A percentile compares a stretch with the other conserved stretches of the same genome.
phyloP scores from a whole-genome alignment of 2,797 vertebrate genomes.

The Argya squamiceps region DNA sequence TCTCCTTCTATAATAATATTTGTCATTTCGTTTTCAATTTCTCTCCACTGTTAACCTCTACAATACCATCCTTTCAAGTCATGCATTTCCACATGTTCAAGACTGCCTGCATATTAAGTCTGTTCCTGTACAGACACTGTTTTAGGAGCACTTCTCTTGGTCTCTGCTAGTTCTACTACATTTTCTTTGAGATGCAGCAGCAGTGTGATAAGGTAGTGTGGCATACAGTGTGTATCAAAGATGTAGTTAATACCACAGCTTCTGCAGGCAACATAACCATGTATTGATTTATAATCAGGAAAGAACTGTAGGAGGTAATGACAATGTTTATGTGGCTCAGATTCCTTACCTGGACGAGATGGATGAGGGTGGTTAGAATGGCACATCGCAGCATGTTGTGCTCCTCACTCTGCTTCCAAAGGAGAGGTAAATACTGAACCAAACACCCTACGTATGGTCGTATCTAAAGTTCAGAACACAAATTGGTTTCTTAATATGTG shows the following conservation, averaged over 20 bases:
- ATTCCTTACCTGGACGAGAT: conserved; percentile 89
- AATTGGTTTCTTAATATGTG: not conserved
- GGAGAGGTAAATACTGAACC: conserved; percentile 94
- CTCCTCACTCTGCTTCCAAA: conserved; percentile 98
- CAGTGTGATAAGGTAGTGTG: not conserved
- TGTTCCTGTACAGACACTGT: not conserved
- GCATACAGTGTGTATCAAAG: not conserved
- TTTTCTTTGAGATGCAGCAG: not conserved
- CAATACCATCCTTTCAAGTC: not conserved
- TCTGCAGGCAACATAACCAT: not conserved
- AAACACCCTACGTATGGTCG: conserved; percentile 90
- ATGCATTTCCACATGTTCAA: not conserved
- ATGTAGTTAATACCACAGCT: not conserved
- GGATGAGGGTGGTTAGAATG: conserved; percentile 92
- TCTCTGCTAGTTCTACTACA: not conserved
- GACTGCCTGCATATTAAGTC: not conserved
- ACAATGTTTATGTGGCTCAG: not conserved
- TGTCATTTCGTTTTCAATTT: not conserved
- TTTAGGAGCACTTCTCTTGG: not conserved
- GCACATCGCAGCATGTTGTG: conserved; percentile 98
- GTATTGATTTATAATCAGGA: not conserved
- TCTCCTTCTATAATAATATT: not conserved
- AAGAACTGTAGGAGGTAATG: not conserved
- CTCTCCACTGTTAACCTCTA: not conserved
- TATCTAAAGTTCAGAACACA: conserved; percentile 79